Evolutionary conservation across 1,140 invertebrate genomes (phyloP), one percentile per base, ranked within the genome.

Genomic region (Rhagoletis pomonella): DNA sequence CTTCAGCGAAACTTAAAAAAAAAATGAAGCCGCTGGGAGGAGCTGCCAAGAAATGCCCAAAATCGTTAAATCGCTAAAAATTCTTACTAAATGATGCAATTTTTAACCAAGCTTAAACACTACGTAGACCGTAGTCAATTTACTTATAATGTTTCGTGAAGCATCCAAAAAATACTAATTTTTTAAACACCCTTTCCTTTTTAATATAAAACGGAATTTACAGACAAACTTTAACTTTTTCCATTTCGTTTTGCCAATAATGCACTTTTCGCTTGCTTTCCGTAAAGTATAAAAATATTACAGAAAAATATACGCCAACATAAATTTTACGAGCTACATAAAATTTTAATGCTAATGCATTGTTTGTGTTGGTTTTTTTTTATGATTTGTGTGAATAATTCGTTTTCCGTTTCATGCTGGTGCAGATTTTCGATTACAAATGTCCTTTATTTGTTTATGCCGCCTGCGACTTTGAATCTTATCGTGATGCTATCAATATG

Each of bases 331-430:
- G 47, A 9, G 3, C 39, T 14, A 81, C 47, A 55, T 55, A 81
- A 55, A 29, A 17, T 81, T 81, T 81, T 81, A 58, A 81, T 81
- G 73, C 73, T 81, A 81, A 81, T 50, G 73, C 73, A 29, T 29
- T 29, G 29, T 29, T 29, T 29, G 29, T 0, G 29, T 29, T 29
- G 29, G 17, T 81, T 9, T 44, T 81, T 81, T 81, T 81, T 81
- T 81, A 81, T 17, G 50, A 81, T 81, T 55, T 81, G 12, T 81
- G 55, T 81, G 73, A 50, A 81, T 81, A 47, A 81, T 81, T 55
- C 19, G 44, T 2, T n/a, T 55, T 10, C n/a, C 73, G 47, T 17
- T 81, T 81, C n/a, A 50, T 12, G 55, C 55, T 81, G 17, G 5
- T 19, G 47, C 55, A 42, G 47, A 6, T 9, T n/a, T 55, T 19